Evolutionary conservation across 2,113 vertebrate genomes (phyloP), one percentile per base, ranked within the genome.

Genomic region (Podiceps cristatus): DNA sequence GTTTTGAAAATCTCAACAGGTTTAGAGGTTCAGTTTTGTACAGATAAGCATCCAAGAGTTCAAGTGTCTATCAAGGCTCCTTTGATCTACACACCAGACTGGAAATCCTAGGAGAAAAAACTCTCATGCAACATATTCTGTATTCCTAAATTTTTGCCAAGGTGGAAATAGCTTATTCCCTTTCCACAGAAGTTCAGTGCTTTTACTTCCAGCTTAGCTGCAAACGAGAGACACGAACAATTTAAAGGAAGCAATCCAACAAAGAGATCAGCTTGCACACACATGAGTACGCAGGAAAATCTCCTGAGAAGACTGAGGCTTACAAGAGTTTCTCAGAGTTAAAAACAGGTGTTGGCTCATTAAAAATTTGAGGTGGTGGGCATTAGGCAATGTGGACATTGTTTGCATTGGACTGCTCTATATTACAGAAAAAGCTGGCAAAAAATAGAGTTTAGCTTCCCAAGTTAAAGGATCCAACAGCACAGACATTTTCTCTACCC

Each of bases 61-160:
- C 85, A 88, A 66, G 56, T 33, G 33, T 6, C 3, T n/a, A 58
- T 59, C 50, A 64, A 77, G 72, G 44, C 27, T 85, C 49, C 72
- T 95, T 89, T 97, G 92, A 95, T 95, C 72, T 86, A 33, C 68
- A 60, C 66, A 68, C 47, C 68, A 95, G 72, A 10, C 79, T 78
- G 49, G 52, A 95, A 95, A 81, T 60, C 76, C 64, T 27, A 40
- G 3, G 37, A 92, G 79, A 59, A 81, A 93, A 84, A 90, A 11
- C 33, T 27, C 53, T 78, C 72, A 49, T 86, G 49, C 14, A 92
- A 62, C 53, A 90, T 67, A 86, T 83, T 63, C 42, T 93, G 58
- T 53, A 76, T 12, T 69, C 58, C 81, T 79, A 52, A 20, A 3
- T 25, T 86, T 92, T n/a, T 78, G 79, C 68, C 79, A 87, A 53